These are phyloP conservation scores for Periophthalmus modestus DNA, from an alignment of 2,113 vertebrate genomes.

Conservation along the genomic window DNA sequence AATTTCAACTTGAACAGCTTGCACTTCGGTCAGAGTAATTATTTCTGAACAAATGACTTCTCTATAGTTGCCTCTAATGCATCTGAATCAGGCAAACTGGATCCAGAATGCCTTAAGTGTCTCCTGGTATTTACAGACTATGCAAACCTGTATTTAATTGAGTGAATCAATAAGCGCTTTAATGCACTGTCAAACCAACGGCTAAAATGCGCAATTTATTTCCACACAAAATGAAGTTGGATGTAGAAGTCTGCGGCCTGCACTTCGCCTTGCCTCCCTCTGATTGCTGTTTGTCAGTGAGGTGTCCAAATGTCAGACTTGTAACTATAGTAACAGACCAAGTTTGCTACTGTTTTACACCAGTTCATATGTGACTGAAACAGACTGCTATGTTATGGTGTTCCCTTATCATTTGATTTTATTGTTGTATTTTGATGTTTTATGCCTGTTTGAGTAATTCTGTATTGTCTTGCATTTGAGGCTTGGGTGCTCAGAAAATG, in stretches of 20 bases:
- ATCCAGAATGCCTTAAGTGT: constrained; percentile 68
- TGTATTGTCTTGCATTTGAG: too few relatives aligned
- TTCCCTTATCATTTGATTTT: too few relatives aligned
- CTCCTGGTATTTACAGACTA: constrained; percentile 76
- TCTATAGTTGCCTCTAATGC: constrained; percentile 73
- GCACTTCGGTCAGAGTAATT: constrained; percentile 71
- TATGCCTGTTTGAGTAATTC: too few relatives aligned
- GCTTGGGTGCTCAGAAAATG: too few relatives aligned
- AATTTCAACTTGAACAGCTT: constrained; percentile 69
- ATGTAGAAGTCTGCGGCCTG: constrained; percentile 38
- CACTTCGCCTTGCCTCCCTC: constrained; percentile 9
- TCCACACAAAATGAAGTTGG: constrained; percentile 47
- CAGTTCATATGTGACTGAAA: background rate
- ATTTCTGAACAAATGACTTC: constrained; percentile 76
- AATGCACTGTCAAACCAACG: constrained; percentile 67
- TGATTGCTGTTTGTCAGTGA: constrained; percentile 11
- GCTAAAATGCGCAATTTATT: constrained; percentile 67
- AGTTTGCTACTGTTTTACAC: background rate
- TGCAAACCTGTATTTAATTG: constrained; percentile 79
- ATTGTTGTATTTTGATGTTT: too few relatives aligned
- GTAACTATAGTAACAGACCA: background rate
- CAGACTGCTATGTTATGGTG: too few relatives aligned
- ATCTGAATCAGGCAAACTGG: constrained; percentile 75
- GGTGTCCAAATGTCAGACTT: constrained; percentile 2
- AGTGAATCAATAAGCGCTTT: constrained; percentile 76